phyloP scores from a whole-genome alignment of 2,113 vertebrate genomes.

The Centropristis striata region DNA sequence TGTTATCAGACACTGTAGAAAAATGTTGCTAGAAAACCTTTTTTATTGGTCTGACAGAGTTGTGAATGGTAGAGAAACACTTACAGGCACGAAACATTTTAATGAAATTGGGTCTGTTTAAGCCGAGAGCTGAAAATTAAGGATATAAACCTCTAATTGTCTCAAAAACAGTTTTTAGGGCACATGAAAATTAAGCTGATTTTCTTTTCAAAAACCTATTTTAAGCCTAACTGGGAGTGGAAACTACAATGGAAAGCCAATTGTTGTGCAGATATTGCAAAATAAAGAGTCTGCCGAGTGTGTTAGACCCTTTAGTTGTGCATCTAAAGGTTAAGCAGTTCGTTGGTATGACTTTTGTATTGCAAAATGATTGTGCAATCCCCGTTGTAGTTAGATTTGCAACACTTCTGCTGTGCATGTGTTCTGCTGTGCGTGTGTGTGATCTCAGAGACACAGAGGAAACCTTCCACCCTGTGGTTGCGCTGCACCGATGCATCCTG shows the following conservation, averaged over 20 bases:
- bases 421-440: slow-evolving; percentile 1
- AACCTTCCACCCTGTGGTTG: slow-evolving; percentile 77
- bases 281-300: slow-evolving; percentile 39
- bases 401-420: slow-evolving; percentile 5
- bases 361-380: slow-evolving; percentile 43
- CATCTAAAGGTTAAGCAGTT: slow-evolving; percentile 1
- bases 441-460: slow-evolving; percentile 60
- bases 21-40: background rate
- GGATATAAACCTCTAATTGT: slow-evolving; percentile 5
- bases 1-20: background rate
- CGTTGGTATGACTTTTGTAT: background rate
- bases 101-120: background rate
- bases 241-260: slow-evolving; percentile 57
- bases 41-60: background rate
- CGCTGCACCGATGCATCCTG: slow-evolving; percentile 73
- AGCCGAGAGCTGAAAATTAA: background rate
- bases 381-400: slow-evolving; percentile 28
- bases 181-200: slow-evolving; percentile 34
- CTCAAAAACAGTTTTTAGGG: slow-evolving; percentile 15
- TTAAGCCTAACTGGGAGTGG: slow-evolving; percentile 28
- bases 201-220: slow-evolving; percentile 38
- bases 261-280: slow-evolving; percentile 41
- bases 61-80: slow-evolving; percentile 1
- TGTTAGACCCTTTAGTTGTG: background rate
- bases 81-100: background rate